phyloP scores from a whole-genome alignment of 2,113 vertebrate species.

The Brienomyrus brachyistius region DNA sequence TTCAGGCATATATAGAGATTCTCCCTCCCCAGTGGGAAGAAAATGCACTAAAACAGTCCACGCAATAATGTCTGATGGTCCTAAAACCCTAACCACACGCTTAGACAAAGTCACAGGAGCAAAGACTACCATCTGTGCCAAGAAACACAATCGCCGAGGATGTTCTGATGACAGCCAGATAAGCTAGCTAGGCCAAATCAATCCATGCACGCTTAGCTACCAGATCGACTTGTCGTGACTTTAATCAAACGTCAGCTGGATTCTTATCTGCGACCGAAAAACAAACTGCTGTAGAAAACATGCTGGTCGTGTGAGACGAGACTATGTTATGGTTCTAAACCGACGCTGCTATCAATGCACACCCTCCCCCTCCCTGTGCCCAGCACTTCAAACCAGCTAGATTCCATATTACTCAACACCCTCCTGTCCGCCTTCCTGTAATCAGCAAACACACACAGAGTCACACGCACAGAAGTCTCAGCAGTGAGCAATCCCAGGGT shows the following conservation, averaged over 20 bases:
- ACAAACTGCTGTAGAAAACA: neutral
- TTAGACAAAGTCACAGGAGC: neutral
- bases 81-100: neutral
- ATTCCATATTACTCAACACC: neutral
- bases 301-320: neutral
- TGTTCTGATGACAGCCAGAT: neutral
- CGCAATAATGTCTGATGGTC: neutral
- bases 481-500: neutral
- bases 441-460: neutral
- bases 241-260: neutral
- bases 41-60: neutral
- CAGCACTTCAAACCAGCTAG: neutral
- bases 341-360: neutral
- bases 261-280: neutral
- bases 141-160: neutral
- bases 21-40: neutral
- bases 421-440: neutral
- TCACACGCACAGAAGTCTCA: neutral
- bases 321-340: neutral
- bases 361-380: neutral
- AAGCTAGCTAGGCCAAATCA: neutral
- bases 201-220: neutral
- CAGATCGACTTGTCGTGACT: neutral
- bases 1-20: neutral
- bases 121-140: neutral